Evolutionary conservation across 2,888 invertebrate species (phyloP).

Genomic region (Philhelius pedissequus): DNA sequence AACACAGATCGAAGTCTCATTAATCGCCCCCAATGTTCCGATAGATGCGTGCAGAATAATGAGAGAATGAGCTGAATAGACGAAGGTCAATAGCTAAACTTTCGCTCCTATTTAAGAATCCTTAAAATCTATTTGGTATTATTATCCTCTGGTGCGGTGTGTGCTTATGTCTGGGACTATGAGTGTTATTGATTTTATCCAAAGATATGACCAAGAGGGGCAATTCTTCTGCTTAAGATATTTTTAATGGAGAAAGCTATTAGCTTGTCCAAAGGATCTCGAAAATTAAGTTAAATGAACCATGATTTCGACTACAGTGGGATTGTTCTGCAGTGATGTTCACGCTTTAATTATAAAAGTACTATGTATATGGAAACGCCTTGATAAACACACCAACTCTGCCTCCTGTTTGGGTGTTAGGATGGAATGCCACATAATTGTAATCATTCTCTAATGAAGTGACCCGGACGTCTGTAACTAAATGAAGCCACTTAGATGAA

Average conservation of each 20-base stretch:
- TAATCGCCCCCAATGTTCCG: constrained; percentile 22
- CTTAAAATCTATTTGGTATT: not conserved
- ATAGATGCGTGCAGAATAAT: not conserved
- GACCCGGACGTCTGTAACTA: not conserved
- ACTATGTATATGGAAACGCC: not conserved
- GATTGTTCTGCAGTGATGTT: not conserved
- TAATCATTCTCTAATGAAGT: constrained; percentile 22
- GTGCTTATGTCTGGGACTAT: not conserved
- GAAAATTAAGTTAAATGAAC: constrained; percentile 47
- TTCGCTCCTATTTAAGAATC: not conserved
- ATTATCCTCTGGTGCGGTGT: not conserved
- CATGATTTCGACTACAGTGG: not conserved
- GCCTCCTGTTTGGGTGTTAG: not conserved
- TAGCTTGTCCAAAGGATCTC: constrained; percentile 15
- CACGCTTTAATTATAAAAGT: not conserved
- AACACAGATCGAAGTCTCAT: constrained; percentile 39
- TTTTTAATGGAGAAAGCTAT: constrained; percentile 39
- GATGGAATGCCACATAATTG: constrained; percentile 15
- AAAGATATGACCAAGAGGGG: not conserved
- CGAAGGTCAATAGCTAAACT: not conserved
- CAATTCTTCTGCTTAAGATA: constrained; percentile 4
- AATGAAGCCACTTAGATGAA: not conserved
- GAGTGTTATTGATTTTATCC: constrained; percentile 25
- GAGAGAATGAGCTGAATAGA: not conserved
- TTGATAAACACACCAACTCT: not conserved